Evolutionary conservation across 1,140 invertebrate species (phyloP), one percentile per base, ranked within the genome.

Genomic region (Nilaparvata lugens): DNA sequence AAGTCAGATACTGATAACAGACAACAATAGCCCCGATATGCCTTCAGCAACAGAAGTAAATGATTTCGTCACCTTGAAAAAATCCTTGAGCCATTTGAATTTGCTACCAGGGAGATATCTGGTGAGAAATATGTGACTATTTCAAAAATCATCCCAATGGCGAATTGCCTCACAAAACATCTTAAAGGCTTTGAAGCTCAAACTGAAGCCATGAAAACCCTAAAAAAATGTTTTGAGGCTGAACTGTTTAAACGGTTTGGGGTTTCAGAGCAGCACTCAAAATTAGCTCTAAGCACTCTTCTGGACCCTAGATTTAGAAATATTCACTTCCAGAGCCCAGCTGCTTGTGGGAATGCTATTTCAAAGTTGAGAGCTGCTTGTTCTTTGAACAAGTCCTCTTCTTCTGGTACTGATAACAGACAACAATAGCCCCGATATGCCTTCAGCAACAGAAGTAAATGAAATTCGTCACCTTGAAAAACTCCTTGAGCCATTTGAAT

Each of bases 81-180:
- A n/a, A n/a, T n/a, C n/a, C n/a, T n/a, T n/a, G n/a, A 68, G 56
- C 71, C 70, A 0, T 19, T 74, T 3, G 70, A 73, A 67, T 67
- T 66, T 58, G 72, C 70, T 5, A 77, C 71, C 1, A 73, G 66
- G 40, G 72, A 74, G 68, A 62, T 76, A 1, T 74, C 72, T 25
- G 71, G 70, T 0, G 71, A 74, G 65, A 69, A 71, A 58, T 76
- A 76, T 63, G 70, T 68, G 40, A 70, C 74, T n/a, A 71, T 67
- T 16, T 73, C 73, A 48, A 72, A 72, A 58, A 58, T 74, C 0
- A 75, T 76, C 42, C 72, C 74, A 31, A 64, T 76, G 57, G 63
- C 75, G 14, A 67, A 67, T 52, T 73, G 70, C 58, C 63, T 75
- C 25, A 25, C 68, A 53, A 72, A 59, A 18, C 71, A 72, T 66